A percentile compares a stretch with the other conserved stretches of the same genome.
These are phyloP conservation scores for Burhinus bistriatus DNA, from an alignment of 2,113 vertebrate genomes.

Conservation along the genomic window DNA sequence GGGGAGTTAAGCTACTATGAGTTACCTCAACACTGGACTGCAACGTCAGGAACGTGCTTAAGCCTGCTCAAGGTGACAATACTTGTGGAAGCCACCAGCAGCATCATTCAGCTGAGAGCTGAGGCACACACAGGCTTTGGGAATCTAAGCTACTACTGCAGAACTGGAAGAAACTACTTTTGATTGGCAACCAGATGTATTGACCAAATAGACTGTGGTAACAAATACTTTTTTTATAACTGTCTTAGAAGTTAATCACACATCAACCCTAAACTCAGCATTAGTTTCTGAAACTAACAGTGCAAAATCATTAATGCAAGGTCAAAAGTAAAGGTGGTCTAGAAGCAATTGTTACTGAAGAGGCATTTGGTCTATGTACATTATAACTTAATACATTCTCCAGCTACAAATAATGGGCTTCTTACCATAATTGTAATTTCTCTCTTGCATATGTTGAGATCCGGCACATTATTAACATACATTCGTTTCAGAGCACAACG, in stretches of 20 bases:
- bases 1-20: not conserved
- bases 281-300: not conserved
- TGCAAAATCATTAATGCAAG: not conserved
- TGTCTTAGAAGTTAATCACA: rapidly evolving
- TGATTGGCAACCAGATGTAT: rapidly evolving
- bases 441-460: slow-evolving; percentile 93
- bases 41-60: not conserved
- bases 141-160: not conserved
- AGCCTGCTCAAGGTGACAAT: rapidly evolving
- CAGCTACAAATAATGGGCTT: not conserved
- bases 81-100: too few relatives aligned
- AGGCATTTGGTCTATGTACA: rapidly evolving
- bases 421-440: slow-evolving; percentile 98
- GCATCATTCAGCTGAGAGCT: not conserved
- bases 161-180: not conserved
- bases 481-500: slow-evolving; percentile 94
- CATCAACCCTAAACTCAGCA: not conserved
- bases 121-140: not conserved
- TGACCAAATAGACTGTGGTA: not conserved
- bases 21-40: too few relatives aligned
- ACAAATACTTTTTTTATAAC: not conserved
- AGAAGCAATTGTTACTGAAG: not conserved
- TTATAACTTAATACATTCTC: not conserved
- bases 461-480: slow-evolving; percentile 91
- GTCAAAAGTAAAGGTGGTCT: not conserved